A percentile compares a stretch with the other conserved stretches of the same genome.
Conservation (phyloP, 2,113 vertebrate genomes). For the Cinclus mexicanus region DNA sequence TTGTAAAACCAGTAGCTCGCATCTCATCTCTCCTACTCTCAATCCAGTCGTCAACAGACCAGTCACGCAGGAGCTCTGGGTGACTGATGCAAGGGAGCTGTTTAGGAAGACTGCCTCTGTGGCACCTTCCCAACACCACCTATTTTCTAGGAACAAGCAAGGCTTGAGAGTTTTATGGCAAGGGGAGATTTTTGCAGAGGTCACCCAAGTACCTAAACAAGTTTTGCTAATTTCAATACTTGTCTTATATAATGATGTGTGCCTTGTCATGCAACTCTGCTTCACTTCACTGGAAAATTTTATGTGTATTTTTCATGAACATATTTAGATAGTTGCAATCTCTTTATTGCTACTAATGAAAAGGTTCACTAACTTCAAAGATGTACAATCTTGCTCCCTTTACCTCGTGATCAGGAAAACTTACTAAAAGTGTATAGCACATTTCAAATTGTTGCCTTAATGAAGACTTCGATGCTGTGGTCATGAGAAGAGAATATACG, state of each 20-base stretch:
- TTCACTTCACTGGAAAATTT: neutral
- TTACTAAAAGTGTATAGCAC: neutral
- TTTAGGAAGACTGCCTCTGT: neutral
- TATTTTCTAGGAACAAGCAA: neutral
- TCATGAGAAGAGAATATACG: neutral
- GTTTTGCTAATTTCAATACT: neutral
- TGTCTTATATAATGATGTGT: neutral
- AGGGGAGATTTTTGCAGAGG: neutral
- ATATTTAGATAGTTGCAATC: neutral
- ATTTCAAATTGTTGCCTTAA: neutral
- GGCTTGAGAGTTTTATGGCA: neutral
- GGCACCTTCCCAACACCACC: neutral
- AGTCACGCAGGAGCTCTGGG: neutral
- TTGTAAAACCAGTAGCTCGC: conserved; percentile 46
- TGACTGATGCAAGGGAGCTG: neutral
- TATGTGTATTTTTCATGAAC: neutral
- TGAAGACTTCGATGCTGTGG: neutral
- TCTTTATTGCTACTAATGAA: neutral
- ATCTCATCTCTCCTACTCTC: conserved; percentile 33
- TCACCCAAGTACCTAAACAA: neutral
- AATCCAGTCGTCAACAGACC: neutral
- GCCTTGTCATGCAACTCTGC: neutral
- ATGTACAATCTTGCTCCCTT: neutral
- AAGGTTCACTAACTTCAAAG: neutral
- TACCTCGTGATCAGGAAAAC: neutral